These are phyloP conservation scores for Philhelius pedissequus DNA, from an alignment of 2,888 invertebrate species.

Conservation along the genomic window DNA sequence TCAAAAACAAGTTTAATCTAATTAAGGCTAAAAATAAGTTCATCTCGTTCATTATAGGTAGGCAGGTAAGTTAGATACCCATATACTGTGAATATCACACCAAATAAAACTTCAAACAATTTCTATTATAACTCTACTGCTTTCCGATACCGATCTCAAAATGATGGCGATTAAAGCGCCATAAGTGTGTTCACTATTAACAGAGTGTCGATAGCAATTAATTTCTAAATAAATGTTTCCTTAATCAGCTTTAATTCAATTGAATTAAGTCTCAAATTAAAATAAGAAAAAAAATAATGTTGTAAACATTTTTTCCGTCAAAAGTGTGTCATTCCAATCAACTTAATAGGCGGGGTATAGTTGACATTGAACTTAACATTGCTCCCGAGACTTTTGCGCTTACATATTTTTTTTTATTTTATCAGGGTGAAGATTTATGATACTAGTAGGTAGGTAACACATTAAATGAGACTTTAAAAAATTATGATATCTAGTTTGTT, in stretches of 20 bases:
- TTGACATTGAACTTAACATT: slow-evolving; percentile 45
- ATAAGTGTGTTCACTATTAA: not conserved
- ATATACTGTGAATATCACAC: not conserved
- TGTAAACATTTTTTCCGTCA: not conserved
- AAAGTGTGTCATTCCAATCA: slow-evolving; percentile 45
- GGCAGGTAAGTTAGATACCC: not conserved
- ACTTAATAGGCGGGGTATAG: not conserved
- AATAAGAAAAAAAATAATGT: not conserved
- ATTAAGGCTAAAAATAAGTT: not conserved
- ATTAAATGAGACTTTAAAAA: not conserved
- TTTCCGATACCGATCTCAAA: not conserved
- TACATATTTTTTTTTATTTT: not conserved
- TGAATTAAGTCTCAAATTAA: not conserved
- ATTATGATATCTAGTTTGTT: too few species aligned
- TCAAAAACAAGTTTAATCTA: not conserved
- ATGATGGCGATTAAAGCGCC: not conserved
- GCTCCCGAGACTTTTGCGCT: too few species aligned
- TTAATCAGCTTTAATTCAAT: slow-evolving; percentile 21
- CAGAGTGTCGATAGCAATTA: slow-evolving; percentile 38
- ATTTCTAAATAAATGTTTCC: slow-evolving; percentile 1
- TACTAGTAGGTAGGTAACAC: too few species aligned
- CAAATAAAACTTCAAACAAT: not conserved
- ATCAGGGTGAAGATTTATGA: not conserved
- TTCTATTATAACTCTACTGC: not conserved
- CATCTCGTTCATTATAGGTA: not conserved